Evolutionary conservation across 2,113 vertebrate genomes (phyloP), one percentile per base, ranked within the genome.

Genomic region (Pseudorectes ferrugineus): DNA sequence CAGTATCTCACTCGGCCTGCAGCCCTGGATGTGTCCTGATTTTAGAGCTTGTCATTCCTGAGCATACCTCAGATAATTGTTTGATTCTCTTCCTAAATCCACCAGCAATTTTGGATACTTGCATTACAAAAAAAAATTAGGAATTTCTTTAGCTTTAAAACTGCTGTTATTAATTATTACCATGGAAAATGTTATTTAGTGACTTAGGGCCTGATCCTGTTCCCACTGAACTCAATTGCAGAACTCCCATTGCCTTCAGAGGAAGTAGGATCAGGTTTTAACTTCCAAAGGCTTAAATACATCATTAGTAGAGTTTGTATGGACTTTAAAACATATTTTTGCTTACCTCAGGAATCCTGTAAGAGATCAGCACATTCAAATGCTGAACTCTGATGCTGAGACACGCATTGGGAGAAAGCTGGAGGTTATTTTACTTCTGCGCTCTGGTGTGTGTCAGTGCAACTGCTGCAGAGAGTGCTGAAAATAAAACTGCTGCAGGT

Each of bases 151-250:
- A 85, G 76, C 94, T 95, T 94, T 40, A 95, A 95, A 95, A 95
- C 81, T 91, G 94, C 95, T 96, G 74, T 88, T 96, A 62, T 85
- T 97, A 97, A 96, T 97, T 96, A 96, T 82, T 93, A 97, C 95
- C 95, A 95, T 97, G 95, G 92, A 97, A 97, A 97, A 97, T 97
- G 31, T 95, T 94, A 96, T 97, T 97, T 97, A 97, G 93, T 92
- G 94, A 95, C 90, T 97, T 97, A 96, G 58, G 75, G 68, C 51
- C 78, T 29, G 5, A 97, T 97, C 48, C 94, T 86, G 35, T 71
- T 92, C 23, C n/a, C 25, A 45, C 33, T n/a, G 29, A 94, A 92
- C 14, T 91, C 24, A 79, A 57, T 19, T 54, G 54, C 62, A 88
- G 78, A 43, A 73, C 52, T 70, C 28, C 2, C 14, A 23, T 33